These are phyloP conservation scores for Dipodomys stephensi DNA, from an alignment of 2,113 vertebrate species.

Conservation along the genomic window DNA sequence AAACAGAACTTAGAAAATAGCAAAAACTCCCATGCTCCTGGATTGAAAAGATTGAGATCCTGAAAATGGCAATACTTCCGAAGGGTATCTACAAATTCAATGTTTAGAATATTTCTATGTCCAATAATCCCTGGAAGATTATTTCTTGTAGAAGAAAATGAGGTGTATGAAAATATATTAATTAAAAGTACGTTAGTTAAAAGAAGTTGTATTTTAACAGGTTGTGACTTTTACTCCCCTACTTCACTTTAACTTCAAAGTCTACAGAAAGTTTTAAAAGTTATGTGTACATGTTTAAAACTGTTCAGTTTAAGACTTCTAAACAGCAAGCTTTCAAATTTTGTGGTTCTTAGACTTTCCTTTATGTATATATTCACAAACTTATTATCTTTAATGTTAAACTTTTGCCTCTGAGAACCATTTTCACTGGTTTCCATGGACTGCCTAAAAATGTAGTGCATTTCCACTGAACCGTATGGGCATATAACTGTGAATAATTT, in stretches of 20 bases:
- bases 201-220: not conserved
- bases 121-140: not conserved
- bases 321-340: not conserved
- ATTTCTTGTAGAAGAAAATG: conserved; percentile 4
- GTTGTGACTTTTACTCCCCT: not conserved
- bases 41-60: no score
- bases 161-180: not conserved
- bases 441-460: not conserved
- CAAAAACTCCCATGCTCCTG: no score
- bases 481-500: conserved; percentile 4
- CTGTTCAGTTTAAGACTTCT: conserved; percentile 29
- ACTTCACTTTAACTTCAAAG: conserved; percentile 31
- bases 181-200: not conserved
- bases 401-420: not conserved
- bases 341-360: not conserved
- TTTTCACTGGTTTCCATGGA: conserved; percentile 39
- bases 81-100: no score
- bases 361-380: not conserved
- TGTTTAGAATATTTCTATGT: not conserved
- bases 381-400: conserved; percentile 40
- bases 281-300: not conserved
- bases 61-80: no score
- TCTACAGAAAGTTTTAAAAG: not conserved
- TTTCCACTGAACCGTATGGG: conserved; percentile 45
- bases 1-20: no score